Evolutionary conservation across 2,888 invertebrate species (phyloP).

Genomic region (Ectropis crepuscularia): DNA sequence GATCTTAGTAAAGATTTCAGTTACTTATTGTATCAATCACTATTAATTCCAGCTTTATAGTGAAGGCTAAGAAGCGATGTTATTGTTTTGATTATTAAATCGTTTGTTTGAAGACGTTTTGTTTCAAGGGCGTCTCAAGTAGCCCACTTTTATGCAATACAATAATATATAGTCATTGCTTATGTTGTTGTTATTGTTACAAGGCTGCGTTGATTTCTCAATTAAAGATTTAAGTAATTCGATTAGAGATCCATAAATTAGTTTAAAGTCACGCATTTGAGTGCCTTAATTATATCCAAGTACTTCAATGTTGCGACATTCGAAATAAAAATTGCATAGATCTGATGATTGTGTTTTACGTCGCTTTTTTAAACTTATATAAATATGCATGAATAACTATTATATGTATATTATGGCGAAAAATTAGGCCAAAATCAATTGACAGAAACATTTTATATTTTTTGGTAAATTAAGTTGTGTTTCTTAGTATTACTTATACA

Average conservation of each 20-base stretch:
- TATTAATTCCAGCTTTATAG: not conserved
- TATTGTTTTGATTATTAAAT: not conserved
- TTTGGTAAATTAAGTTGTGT: no score
- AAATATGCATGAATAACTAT: no score
- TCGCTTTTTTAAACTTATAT: no score
- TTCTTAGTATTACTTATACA: no score
- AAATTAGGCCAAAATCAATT: no score
- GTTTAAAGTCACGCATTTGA: conserved; percentile 23
- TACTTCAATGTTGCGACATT: not conserved
- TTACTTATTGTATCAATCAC: not conserved
- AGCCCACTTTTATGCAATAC: conserved; percentile 9
- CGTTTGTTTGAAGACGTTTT: not conserved
- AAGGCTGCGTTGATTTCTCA: conserved; percentile 21
- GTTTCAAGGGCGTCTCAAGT: not conserved
- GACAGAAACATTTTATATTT: no score
- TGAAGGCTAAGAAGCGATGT: not conserved
- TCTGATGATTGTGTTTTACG: no score
- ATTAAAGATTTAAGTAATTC: conserved; percentile 40
- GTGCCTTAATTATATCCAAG: not conserved
- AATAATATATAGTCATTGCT: conserved; percentile 23
- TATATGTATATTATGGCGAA: no score
- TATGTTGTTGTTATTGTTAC: conserved; percentile 11
- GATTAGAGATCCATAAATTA: conserved; percentile 19
- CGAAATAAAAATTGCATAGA: no score
- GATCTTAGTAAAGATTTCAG: not conserved